A percentile compares a stretch with the other conserved stretches of the same genome.
These are phyloP conservation scores for Labeo rohita DNA, from an alignment of 2,113 vertebrate genomes.

Conservation along the genomic window DNA sequence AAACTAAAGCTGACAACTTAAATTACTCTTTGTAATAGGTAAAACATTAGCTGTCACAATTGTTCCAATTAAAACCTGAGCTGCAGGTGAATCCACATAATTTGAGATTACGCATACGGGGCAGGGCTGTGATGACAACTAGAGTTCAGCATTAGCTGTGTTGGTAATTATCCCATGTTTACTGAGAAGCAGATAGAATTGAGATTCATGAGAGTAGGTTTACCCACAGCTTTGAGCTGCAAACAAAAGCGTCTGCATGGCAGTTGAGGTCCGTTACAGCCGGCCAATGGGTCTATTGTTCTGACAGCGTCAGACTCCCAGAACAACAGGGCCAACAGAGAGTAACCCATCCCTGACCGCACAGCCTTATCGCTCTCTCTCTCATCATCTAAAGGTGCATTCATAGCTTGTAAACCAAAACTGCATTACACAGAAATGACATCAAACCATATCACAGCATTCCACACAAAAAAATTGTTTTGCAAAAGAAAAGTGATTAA, in stretches of 20 bases:
- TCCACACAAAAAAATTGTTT: background rate
- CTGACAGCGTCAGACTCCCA: slow-evolving; percentile 5
- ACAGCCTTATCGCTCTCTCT: background rate
- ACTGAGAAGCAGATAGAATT: slow-evolving; percentile 63
- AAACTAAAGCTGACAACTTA: background rate
- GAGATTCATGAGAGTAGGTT: slow-evolving; percentile 60
- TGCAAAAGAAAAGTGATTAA: background rate
- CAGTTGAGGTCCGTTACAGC: slow-evolving; percentile 10
- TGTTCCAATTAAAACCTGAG: background rate
- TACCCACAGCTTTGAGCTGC: slow-evolving; percentile 63
- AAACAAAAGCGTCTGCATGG: slow-evolving; percentile 39
- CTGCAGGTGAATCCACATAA: background rate
- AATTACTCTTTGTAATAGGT: background rate
- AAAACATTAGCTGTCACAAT: background rate
- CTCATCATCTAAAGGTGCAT: background rate
- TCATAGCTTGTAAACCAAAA: background rate
- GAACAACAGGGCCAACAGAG: slow-evolving; percentile 6
- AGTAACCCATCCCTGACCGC: background rate
- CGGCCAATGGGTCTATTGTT: slow-evolving; percentile 15
- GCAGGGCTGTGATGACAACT: background rate
- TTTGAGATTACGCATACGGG: background rate
- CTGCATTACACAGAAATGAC: background rate
- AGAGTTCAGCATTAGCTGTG: slow-evolving; percentile 52
- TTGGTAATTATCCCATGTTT: slow-evolving; percentile 43
- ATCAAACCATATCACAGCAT: background rate